Evolutionary conservation across 2,797 vertebrate species (phyloP), one percentile per base, ranked within the genome.

Genomic region (Characodon lateralis): DNA sequence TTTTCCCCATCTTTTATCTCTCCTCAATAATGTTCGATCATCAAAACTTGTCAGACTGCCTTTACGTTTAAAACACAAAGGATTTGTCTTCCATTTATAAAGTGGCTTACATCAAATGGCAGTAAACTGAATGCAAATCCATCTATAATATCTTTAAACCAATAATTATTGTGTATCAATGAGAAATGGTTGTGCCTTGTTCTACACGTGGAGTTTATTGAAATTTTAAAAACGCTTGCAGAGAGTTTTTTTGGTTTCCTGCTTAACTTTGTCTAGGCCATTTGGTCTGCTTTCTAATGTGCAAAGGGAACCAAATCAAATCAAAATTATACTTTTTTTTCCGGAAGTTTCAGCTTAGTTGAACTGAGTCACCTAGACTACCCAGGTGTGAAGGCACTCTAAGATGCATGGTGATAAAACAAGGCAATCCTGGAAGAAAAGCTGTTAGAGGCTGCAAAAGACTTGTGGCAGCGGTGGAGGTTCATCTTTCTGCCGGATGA

Each of bases 11-110:
- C 20, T 10, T 12, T 20, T 22, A 43, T 43, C 43, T 43, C 22
- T 14, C 22, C 9, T 66, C 24, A 6, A 10, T 59, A 39, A 55
- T 55, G 50, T 81, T 59, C 46, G 48, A 75, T 74, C 68, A 78
- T 82, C 65, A 88, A 72, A 89, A 85, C 84, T 89, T 87, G 84
- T 74, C 78, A 87, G 56, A 59, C 73, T 87, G 82, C 78, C 56
- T 55, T 87, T 81, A 78, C 72, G 43, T 82, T 85, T 73, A 51
- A 82, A 56, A 0, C 6, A 0, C 73, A 73, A 58, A 65, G 68
- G n/a, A 10, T 88, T 72, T 80, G 16, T 18, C 5, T 2, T 35
- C 6, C 18, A 28, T 53, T 53, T 20, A 18, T 53, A 22, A 20
- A 53, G 20, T 53, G 6, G 7, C 28, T 63, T 63, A 5, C 6